A percentile compares a stretch with the other conserved stretches of the same genome.
Conservation (phyloP, 2,797 vertebrate species). For the Malacoctenus gilli region DNA sequence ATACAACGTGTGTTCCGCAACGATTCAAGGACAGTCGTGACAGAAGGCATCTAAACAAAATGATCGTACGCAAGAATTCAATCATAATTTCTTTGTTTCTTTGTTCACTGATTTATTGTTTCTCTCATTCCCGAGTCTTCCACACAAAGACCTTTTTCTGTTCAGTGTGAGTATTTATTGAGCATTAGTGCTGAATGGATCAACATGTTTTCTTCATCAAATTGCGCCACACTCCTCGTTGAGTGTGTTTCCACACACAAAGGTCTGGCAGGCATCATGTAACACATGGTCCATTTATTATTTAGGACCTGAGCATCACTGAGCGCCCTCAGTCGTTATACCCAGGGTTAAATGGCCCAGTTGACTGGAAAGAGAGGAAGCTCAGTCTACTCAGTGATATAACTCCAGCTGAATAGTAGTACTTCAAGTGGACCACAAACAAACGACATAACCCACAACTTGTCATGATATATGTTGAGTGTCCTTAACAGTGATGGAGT, state of each 20-base stretch:
- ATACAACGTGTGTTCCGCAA: too few species aligned
- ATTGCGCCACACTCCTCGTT: slow-evolving; percentile 26
- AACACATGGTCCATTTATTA: slow-evolving; percentile 13
- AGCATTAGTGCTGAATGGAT: too few species aligned
- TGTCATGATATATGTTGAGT: too few species aligned
- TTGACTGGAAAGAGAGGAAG: slow-evolving; percentile 5
- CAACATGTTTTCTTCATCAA: too few species aligned
- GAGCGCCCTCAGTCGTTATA: slow-evolving; percentile 6
- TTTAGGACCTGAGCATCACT: slow-evolving; percentile 17
- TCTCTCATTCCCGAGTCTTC: too few species aligned
- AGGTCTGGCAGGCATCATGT: slow-evolving; percentile 10
- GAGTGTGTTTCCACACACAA: slow-evolving; percentile 36
- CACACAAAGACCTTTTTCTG: too few species aligned
- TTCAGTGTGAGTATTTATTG: too few species aligned
- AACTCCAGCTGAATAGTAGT: too few species aligned
- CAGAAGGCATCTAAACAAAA: too few species aligned
- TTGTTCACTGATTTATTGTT: background rate
- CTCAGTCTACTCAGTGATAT: background rate
- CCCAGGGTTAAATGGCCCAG: background rate
- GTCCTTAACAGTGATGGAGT: too few species aligned
- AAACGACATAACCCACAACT: too few species aligned
- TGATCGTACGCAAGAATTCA: background rate
- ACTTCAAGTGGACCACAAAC: too few species aligned
- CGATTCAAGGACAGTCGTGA: background rate
- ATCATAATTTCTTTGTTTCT: background rate